Conservation (phyloP, 37 sponge, comb jelly and placozoan genomes). For the Spongilla lacustris region DNA sequence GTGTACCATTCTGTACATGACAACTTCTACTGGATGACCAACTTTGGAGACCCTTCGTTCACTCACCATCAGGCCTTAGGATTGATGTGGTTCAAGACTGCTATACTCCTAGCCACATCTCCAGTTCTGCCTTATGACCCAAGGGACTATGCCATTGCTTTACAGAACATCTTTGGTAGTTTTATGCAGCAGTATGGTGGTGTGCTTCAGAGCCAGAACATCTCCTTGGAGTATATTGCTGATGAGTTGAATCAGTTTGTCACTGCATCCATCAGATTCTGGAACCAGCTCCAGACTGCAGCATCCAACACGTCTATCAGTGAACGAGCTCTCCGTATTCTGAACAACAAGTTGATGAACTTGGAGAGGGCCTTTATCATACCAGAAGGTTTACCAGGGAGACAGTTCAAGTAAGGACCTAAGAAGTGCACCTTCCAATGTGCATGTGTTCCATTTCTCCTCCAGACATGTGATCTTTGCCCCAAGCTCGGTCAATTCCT, state of each 20-base stretch:
- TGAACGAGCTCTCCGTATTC: constrained; percentile 42
- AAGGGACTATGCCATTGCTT: constrained; percentile 25
- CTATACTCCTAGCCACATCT: constrained; percentile 45
- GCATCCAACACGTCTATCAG: too few relatives aligned
- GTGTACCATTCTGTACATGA: constrained; percentile 86
- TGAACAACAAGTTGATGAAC: constrained; percentile 82
- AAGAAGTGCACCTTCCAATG: too few relatives aligned
- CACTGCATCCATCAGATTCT: too few relatives aligned
- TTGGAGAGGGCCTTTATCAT: constrained; percentile 90
- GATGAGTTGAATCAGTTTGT: too few relatives aligned
- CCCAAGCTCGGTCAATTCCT: constrained; percentile 77
- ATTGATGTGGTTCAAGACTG: constrained; percentile 53
- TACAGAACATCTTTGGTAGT: constrained; percentile 13
- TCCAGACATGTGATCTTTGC: constrained; percentile 91
- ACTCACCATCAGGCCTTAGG: constrained; percentile 60
- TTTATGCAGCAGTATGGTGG: constrained; percentile 21
- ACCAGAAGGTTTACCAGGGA: constrained; percentile 84
- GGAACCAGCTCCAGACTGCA: too few relatives aligned
- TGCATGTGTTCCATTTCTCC: too few relatives aligned
- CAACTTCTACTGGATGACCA: constrained; percentile 63
- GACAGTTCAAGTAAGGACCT: constrained; percentile 67
- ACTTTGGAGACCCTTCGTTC: constrained; percentile 59
- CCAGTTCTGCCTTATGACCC: constrained; percentile 66
- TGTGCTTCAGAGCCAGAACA: constrained; percentile 13
- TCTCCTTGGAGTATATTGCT: constrained; percentile 8